Evolutionary conservation across 1,140 invertebrate genomes (phyloP), one percentile per base, ranked within the genome.

Genomic region (Copidosoma floridanum): DNA sequence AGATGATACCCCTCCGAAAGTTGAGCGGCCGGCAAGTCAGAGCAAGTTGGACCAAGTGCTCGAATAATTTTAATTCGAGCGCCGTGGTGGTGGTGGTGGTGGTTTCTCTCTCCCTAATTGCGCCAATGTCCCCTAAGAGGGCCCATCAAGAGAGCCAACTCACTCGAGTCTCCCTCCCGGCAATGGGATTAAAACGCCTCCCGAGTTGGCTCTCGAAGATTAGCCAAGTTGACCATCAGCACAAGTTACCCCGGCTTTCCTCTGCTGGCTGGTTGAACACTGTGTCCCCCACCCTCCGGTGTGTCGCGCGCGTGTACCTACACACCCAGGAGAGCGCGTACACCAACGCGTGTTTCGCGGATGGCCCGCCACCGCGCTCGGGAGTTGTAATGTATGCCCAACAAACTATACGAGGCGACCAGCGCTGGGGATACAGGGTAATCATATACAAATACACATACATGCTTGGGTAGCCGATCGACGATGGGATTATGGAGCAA

Each of bases 401-500:
- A n/a, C n/a, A n/a, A n/a, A n/a, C n/a, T n/a, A n/a, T n/a, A n/a
- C n/a, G n/a, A n/a, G n/a, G n/a, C n/a, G n/a, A n/a, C n/a, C n/a
- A n/a, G n/a, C n/a, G n/a, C n/a, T n/a, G n/a, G n/a, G n/a, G n/a
- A n/a, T n/a, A n/a, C n/a, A n/a, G n/a, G n/a, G n/a, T n/a, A n/a
- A n/a, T n/a, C n/a, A n/a, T n/a, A n/a, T n/a, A n/a, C n/a, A n/a
- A n/a, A n/a, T n/a, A n/a, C n/a, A n/a, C n/a, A n/a, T n/a, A n/a
- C n/a, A n/a, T n/a, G n/a, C n/a, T n/a, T n/a, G n/a, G n/a, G n/a
- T n/a, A n/a, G n/a, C n/a, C n/a, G n/a, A n/a, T n/a, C n/a, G n/a
- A n/a, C n/a, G n/a, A n/a, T n/a, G 56, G 54, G 58, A 61, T 61
- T 61, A 61, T 61, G 48, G 54, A 61, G 58, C 51, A 48, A 61